Percentiles rank a stretch among this genome's conserved stretches.
phyloP scores from a whole-genome alignment of 2,113 vertebrate genomes.

The Equus quagga region DNA sequence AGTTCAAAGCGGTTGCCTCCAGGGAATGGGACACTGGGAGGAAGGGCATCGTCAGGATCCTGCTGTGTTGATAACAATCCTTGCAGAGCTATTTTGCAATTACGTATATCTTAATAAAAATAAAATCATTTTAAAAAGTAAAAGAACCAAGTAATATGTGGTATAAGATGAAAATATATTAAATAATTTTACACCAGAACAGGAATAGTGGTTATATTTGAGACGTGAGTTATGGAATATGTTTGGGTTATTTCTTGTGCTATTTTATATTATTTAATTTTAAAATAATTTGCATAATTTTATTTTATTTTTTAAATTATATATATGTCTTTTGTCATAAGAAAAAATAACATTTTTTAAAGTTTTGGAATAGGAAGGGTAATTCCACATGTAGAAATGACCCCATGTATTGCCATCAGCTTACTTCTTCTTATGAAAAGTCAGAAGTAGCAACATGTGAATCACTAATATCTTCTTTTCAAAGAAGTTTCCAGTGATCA shows the following conservation, averaged over 20 bases:
- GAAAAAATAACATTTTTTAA: background rate
- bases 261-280: background rate
- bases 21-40: rapidly evolving
- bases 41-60: background rate
- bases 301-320: background rate
- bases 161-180: background rate
- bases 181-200: background rate
- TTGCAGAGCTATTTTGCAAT: background rate
- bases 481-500: background rate
- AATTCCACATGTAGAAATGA: too few relatives aligned
- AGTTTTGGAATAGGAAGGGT: background rate
- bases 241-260: background rate
- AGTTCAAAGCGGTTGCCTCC: rapidly evolving
- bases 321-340: background rate
- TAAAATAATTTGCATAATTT: background rate
- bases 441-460: background rate
- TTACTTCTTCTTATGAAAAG: background rate
- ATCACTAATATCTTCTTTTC: background rate
- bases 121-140: background rate
- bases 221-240: background rate
- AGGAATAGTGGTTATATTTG: background rate
- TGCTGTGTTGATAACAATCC: background rate
- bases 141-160: background rate
- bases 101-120: background rate
- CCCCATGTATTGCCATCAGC: rapidly evolving